These are phyloP conservation scores for Xiphophorus maculatus DNA, from an alignment of 2,113 vertebrate species.

Conservation along the genomic window DNA sequence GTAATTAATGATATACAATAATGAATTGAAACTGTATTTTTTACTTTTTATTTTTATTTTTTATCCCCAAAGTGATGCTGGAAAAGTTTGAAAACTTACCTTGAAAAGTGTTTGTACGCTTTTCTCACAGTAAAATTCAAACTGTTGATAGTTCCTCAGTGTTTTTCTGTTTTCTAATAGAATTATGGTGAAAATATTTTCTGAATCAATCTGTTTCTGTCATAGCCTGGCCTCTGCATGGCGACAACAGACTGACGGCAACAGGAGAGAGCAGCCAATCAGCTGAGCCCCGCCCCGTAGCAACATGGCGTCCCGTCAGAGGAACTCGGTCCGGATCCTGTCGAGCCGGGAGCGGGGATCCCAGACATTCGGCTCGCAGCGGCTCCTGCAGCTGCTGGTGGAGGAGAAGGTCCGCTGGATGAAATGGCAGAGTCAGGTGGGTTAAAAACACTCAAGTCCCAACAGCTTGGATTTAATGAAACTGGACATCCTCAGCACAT, in stretches of 20 bases:
- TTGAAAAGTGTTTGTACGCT: no score
- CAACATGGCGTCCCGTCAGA: constrained; percentile 92
- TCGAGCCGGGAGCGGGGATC: constrained; percentile 92
- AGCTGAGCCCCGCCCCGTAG: constrained; percentile 34
- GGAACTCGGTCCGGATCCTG: constrained; percentile 96
- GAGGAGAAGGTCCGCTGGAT: constrained; percentile 98
- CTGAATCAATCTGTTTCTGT: background rate
- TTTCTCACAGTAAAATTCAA: no score
- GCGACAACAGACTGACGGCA: constrained; percentile 45
- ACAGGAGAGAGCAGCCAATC: constrained; percentile 64
- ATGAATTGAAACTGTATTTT: no score
- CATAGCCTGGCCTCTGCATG: constrained; percentile 57
- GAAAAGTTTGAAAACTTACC: no score
- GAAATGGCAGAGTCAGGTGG: constrained; percentile 98
- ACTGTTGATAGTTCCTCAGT: no score
- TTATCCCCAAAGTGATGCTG: no score
- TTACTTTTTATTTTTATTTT: no score
- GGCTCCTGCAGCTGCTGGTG: constrained; percentile 94
- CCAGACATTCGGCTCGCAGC: constrained; percentile 88
- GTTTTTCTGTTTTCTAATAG: background rate
- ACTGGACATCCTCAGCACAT: no score
- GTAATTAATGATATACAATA: no score
- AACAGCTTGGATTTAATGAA: no score
- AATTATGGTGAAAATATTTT: background rate
- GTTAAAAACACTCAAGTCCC: background rate